Percentiles rank a stretch among this genome's conserved stretches.
Evolutionary conservation across 2,797 vertebrate genomes (phyloP).

Genomic region (Dryobates pubescens): DNA sequence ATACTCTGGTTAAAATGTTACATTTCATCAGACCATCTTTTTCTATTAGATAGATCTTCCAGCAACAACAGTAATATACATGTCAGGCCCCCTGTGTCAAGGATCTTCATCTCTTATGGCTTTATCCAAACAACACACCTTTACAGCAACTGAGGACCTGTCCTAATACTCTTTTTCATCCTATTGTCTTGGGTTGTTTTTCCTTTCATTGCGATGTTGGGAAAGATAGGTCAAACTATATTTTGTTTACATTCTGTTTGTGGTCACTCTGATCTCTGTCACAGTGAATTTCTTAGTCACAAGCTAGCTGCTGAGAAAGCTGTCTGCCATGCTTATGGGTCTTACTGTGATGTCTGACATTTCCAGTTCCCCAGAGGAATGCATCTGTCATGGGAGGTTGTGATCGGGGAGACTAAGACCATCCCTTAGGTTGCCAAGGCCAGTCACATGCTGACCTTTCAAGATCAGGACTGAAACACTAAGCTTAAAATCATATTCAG

Average conservation of each 20-base stretch:
- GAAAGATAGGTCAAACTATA: background rate
- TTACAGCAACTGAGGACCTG: background rate
- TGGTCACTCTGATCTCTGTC: slow-evolving; percentile 12
- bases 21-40: background rate
- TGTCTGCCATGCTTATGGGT: background rate
- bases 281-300: background rate
- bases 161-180: background rate
- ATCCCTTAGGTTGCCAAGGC: background rate
- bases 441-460: background rate
- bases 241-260: background rate
- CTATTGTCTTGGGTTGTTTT: background rate
- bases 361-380: background rate
- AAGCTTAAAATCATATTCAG: background rate
- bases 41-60: background rate
- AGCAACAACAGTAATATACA: background rate
- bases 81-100: background rate
- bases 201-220: background rate
- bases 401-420: background rate
- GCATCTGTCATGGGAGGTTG: background rate
- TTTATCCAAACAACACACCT: background rate
- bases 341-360: slow-evolving; percentile 34
- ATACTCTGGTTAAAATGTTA: background rate
- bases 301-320: slow-evolving; percentile 15
- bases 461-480: background rate
- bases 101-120: background rate